Conservation (phyloP, 2,113 vertebrate genomes). For the Sander lucioperca region DNA sequence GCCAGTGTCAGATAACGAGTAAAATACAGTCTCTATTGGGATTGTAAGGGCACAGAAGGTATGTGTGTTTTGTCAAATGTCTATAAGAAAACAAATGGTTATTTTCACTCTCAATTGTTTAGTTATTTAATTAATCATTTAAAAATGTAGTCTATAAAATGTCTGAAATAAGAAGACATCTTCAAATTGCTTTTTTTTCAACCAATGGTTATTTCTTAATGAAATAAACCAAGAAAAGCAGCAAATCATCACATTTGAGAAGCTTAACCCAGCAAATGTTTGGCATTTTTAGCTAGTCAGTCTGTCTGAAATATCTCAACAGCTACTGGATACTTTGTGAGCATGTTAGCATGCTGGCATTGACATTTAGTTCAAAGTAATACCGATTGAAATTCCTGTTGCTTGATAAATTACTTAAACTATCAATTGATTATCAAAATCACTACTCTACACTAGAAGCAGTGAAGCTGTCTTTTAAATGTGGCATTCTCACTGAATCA, state of each 20-base stretch:
- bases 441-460: not conserved
- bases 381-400: too few relatives aligned
- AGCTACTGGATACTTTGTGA: not conserved
- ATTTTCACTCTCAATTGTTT: not conserved
- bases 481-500: not conserved
- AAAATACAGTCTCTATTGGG: not conserved
- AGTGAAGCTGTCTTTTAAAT: not conserved
- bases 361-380: not conserved
- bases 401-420: too few relatives aligned
- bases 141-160: not conserved
- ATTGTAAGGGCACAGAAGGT: not conserved
- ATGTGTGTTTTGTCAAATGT: not conserved
- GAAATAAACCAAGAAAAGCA: not conserved
- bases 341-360: not conserved
- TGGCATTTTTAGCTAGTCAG: not conserved
- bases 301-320: not conserved
- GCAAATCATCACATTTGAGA: not conserved
- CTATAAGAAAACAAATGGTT: not conserved
- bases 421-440: not conserved
- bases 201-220: not conserved
- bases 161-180: not conserved
- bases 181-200: not conserved
- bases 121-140: not conserved
- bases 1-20: not conserved
- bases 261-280: not conserved